Base-by-base conservation (phyloP, 2,888 invertebrate genomes). In the Panopea generosa region DNA sequence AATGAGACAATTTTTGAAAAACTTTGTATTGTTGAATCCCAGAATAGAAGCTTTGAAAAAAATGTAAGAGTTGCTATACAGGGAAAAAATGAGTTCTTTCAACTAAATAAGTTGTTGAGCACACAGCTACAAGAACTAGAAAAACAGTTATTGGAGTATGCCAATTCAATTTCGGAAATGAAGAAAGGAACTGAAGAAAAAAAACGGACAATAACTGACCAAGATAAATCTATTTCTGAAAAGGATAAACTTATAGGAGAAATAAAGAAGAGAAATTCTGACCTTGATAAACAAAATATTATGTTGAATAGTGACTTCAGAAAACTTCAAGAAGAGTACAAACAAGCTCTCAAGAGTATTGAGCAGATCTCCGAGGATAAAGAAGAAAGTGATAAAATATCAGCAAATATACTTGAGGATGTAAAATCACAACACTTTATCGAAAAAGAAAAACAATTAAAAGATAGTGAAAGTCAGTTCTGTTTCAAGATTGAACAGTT, bases 141-240 rank as follows among this genome's bases (percentile, higher is more conserved):
- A 57, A 73, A 69, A 50, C 74, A 77, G 55, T 50, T 74, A 6
- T 27, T 74, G 9, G 77, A 77, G 29, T 62, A 81, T 47, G 63
- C 61, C 65, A 73, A 77, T 27, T 77, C 73, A 74, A 68, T 70
- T 6, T 43, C 71, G 43, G 76, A 81, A 61, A 52, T 77, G 27
- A 77, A 61, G 59, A 57, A 49, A 16, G 55, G 60, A 20, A 57
- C 53, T 68, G 74, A 74, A 52, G 56, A 62, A 26, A 74, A 74
- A 57, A 53, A 67, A 11, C 71, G 47, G 29, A 7, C 27, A n/a
- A 33, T 68, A 1, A 22, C 24, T 16, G 72, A 72, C 33, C 4
- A 33, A 11, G 33, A 33, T 33, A 33, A 33, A 33, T 7, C 11
- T 11, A 33, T 33, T 33, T 33, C 33, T 33, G 33, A 33, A 33